A percentile compares a stretch with the other conserved stretches of the same genome.
Conservation (phyloP, 92 coral and sea anemone species). For the Actinostola sp. region DNA sequence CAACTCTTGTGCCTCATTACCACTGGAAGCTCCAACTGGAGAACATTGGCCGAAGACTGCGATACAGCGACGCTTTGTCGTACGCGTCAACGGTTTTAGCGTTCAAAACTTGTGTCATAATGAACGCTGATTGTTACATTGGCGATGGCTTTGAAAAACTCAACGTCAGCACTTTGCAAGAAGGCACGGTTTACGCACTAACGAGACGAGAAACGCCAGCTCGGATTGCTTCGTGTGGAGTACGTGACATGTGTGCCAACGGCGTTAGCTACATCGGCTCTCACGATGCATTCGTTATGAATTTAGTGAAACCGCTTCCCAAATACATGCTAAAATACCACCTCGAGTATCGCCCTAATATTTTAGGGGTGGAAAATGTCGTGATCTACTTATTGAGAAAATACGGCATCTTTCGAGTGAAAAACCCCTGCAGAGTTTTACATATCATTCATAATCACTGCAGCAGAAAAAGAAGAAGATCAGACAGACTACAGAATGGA, state of each 20-base stretch:
- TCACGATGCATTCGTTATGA: conserved; percentile 88
- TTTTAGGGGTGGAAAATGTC: conserved; percentile 75
- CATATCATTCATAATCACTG: conserved; percentile 85
- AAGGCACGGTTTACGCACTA: conserved; percentile 71
- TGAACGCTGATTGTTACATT: conserved; percentile 85
- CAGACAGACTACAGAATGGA: conserved; percentile 19
- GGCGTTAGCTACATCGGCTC: conserved; percentile 82
- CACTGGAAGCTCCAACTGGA: conserved; percentile 42
- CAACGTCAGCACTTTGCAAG: conserved; percentile 40
- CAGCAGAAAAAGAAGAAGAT: conserved; percentile 38
- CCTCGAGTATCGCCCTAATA: conserved; percentile 74
- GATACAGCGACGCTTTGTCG: conserved; percentile 77
- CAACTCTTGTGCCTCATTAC: conserved; percentile 26
- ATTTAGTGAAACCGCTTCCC: conserved; percentile 59
- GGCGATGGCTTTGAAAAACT: conserved; percentile 78
- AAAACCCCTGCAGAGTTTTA: conserved; percentile 81
- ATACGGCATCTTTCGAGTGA: conserved; percentile 64
- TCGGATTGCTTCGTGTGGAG: conserved; percentile 51
- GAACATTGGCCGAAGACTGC: conserved; percentile 65
- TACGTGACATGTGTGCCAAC: conserved; percentile 75
- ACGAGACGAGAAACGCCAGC: conserved; percentile 79
- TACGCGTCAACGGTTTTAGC: conserved; percentile 68
- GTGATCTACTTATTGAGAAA: conserved; percentile 54
- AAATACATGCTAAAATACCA: conserved; percentile 35
- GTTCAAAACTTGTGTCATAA: conserved; percentile 57